A percentile compares a stretch with the other conserved stretches of the same genome.
These are phyloP conservation scores for Pedetes capensis DNA, from an alignment of 2,113 vertebrate genomes.

Conservation along the genomic window DNA sequence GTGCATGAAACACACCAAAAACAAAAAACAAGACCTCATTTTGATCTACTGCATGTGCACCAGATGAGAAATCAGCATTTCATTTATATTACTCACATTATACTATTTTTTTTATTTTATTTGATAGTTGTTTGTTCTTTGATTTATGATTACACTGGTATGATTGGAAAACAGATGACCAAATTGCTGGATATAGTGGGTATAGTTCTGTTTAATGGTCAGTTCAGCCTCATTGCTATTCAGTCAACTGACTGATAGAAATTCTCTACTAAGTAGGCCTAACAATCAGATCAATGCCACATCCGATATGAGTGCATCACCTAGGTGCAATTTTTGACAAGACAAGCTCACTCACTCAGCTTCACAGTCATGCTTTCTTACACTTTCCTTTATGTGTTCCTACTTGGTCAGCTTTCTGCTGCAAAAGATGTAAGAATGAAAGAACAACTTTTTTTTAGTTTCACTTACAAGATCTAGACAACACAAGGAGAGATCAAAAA, in stretches of 20 bases:
- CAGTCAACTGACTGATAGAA: not conserved
- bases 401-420: not conserved
- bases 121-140: not conserved
- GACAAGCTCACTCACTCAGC: not conserved
- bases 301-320: not conserved
- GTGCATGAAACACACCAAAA: not conserved
- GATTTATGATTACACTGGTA: not conserved
- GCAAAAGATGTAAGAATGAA: not conserved
- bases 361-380: not conserved
- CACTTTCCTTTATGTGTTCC: not conserved
- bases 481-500: not conserved
- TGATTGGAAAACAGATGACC: not conserved
- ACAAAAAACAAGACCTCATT: not conserved
- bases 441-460: not conserved
- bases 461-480: not conserved
- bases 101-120: constrained; percentile 6
- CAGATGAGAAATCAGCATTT: not conserved
- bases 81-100: not conserved
- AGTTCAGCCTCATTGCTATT: not conserved
- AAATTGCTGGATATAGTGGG: not conserved
- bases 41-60: not conserved
- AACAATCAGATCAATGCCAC: not conserved
- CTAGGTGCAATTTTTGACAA: not conserved
- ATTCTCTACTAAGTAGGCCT: not conserved
- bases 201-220: not conserved